phyloP scores from a whole-genome alignment of 2,888 invertebrate genomes.

The Sabatieria punctata region DNA sequence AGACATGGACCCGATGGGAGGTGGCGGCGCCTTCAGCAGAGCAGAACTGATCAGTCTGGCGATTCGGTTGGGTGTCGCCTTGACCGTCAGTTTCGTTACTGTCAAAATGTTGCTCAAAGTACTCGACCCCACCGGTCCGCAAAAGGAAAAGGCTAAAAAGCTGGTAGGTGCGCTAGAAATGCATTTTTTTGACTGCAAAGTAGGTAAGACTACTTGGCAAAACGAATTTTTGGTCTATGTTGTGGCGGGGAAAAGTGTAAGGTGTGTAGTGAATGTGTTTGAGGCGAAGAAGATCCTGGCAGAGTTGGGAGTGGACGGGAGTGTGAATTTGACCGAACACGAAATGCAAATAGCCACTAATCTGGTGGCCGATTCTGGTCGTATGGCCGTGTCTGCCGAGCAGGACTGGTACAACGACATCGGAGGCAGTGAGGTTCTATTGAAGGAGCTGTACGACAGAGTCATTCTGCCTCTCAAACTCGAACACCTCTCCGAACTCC shows the following conservation, averaged over 20 bases:
- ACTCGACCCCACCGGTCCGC: slow-evolving; percentile 17
- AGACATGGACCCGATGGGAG: no score
- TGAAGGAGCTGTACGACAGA: slow-evolving; percentile 20
- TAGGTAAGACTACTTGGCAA: background rate
- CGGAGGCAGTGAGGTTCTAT: no score
- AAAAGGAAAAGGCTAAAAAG: slow-evolving; percentile 19
- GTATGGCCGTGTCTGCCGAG: no score
- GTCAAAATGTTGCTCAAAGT: slow-evolving; percentile 16
- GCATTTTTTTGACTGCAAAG: background rate
- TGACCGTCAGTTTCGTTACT: slow-evolving; percentile 14
- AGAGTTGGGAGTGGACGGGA: slow-evolving; percentile 16
- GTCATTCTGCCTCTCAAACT: slow-evolving; percentile 22
- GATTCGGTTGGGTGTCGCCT: slow-evolving; percentile 14
- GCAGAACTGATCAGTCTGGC: slow-evolving; percentile 13
- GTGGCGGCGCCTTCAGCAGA: no score
- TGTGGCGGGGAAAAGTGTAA: background rate
- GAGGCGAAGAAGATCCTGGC: slow-evolving; percentile 17
- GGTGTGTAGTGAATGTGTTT: background rate
- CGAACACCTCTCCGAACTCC: no score
- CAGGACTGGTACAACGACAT: no score
- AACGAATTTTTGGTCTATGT: background rate
- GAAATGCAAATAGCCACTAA: slow-evolving; percentile 23
- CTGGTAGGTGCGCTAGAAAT: slow-evolving; percentile 11
- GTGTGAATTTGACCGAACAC: slow-evolving; percentile 20
- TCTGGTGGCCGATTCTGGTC: no score